These are phyloP conservation scores for Tautogolabrus adspersus DNA, from an alignment of 2,113 vertebrate species.

Conservation along the genomic window DNA sequence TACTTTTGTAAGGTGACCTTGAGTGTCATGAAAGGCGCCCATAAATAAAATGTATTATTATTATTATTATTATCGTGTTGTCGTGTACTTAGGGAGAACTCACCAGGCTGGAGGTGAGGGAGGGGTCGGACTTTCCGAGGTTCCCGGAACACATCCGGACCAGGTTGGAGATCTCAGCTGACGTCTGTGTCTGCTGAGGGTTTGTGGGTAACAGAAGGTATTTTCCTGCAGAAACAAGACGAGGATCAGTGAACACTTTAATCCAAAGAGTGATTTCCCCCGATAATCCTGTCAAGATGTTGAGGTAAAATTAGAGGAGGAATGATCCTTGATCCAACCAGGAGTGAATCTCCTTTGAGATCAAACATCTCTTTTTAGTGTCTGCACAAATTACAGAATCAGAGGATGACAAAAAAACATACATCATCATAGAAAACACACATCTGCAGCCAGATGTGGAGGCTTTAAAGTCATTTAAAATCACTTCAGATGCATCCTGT, in stretches of 20 bases:
- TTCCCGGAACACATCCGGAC: conserved; percentile 91
- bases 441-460: neutral
- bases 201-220: conserved; percentile 88
- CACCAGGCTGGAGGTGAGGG: conserved; percentile 90
- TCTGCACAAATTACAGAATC: too few relatives aligned
- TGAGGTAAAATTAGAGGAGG: neutral
- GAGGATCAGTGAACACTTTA: neutral
- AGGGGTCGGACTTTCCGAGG: conserved; percentile 94
- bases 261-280: neutral
- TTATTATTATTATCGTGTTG: too few relatives aligned
- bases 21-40: too few relatives aligned
- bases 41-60: too few relatives aligned
- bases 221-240: conserved; percentile 83
- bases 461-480: neutral
- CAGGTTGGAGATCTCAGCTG: conserved; percentile 89
- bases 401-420: neutral
- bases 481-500: neutral
- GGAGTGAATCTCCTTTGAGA: too few relatives aligned
- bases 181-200: conserved; percentile 79
- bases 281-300: too few relatives aligned
- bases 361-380: too few relatives aligned
- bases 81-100: conserved; percentile 65
- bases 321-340: neutral
- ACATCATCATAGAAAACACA: neutral
- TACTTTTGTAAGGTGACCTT: too few relatives aligned